phyloP scores from a whole-genome alignment of 2,797 vertebrate genomes.

The Syngnathus rostellatus region DNA sequence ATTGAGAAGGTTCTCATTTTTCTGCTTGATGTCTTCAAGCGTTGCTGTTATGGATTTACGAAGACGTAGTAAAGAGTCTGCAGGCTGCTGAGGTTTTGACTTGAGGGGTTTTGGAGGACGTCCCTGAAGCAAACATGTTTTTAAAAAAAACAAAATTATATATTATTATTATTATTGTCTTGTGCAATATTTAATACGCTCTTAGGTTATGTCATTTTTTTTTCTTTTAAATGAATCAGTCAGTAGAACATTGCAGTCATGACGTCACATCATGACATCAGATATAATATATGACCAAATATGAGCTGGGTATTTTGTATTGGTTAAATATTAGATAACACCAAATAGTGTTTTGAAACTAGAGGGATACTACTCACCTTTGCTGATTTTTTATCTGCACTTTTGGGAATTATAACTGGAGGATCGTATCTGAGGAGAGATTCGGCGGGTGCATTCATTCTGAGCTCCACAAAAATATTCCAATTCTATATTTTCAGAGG shows the following conservation, averaged over 20 bases:
- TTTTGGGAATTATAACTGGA: conserved; percentile 73
- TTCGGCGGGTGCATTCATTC: conserved; percentile 72
- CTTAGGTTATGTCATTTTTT: too few relatives aligned
- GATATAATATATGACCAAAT: not conserved
- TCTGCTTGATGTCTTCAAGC: conserved; percentile 55
- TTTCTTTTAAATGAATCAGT: not conserved
- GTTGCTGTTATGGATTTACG: conserved; percentile 63
- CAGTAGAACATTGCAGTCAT: not conserved
- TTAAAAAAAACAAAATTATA: not conserved
- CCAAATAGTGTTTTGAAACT: not conserved
- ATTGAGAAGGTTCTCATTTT: conserved; percentile 81
- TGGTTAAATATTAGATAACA: not conserved
- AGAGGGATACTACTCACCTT: conserved; percentile 61
- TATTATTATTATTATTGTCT: not conserved
- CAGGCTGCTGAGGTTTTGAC: conserved; percentile 40
- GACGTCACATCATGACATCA: too few relatives aligned
- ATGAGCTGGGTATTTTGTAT: not conserved
- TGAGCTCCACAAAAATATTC: conserved; percentile 6
- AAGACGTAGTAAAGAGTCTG: conserved; percentile 60
- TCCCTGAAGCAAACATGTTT: conserved; percentile 45
- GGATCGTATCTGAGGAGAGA: conserved; percentile 80
- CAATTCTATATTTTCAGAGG: not conserved
- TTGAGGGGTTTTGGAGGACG: conserved; percentile 16
- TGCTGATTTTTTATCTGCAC: conserved; percentile 69
- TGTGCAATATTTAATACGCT: not conserved